A percentile compares a stretch with the other conserved stretches of the same genome.
Evolutionary conservation across 2,888 invertebrate species (phyloP).

Genomic region (Steinernema hermaphroditum): DNA sequence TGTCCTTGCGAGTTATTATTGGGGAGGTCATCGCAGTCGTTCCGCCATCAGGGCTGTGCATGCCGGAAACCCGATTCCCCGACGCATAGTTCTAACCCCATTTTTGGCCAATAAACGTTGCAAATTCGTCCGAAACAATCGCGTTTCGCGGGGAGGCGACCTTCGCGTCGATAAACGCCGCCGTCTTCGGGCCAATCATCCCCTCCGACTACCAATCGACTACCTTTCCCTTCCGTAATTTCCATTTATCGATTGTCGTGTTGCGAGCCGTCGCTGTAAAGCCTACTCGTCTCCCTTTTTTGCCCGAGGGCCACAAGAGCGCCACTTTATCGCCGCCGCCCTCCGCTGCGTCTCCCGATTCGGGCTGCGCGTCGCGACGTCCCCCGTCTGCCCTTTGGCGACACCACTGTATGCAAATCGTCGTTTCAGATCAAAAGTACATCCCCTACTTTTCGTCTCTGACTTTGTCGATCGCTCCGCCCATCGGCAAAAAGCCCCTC

Average conservation of each 20-base stretch:
- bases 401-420: constrained; percentile 15
- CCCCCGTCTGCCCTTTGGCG: background rate
- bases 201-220: background rate
- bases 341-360: background rate
- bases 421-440: constrained; percentile 29
- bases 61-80: too few relatives aligned
- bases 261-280: constrained; percentile 27
- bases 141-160: background rate
- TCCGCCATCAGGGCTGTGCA: too few relatives aligned
- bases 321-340: constrained; percentile 21
- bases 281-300: constrained; percentile 25
- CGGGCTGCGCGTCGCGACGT: background rate
- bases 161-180: constrained; percentile 7
- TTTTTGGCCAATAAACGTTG: background rate
- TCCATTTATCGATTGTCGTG: constrained; percentile 14
- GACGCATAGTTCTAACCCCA: too few relatives aligned
- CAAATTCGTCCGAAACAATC: background rate
- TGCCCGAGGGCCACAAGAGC: constrained; percentile 24
- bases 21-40: too few relatives aligned
- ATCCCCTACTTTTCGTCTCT: constrained; percentile 24
- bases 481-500: constrained; percentile 25
- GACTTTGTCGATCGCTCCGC: constrained; percentile 21
- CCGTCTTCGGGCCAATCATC: background rate
- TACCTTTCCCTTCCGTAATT: background rate
- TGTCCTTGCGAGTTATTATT: too few relatives aligned